Evolutionary conservation across 2,888 invertebrate species (phyloP).

Genomic region (Melieria omissa): DNA sequence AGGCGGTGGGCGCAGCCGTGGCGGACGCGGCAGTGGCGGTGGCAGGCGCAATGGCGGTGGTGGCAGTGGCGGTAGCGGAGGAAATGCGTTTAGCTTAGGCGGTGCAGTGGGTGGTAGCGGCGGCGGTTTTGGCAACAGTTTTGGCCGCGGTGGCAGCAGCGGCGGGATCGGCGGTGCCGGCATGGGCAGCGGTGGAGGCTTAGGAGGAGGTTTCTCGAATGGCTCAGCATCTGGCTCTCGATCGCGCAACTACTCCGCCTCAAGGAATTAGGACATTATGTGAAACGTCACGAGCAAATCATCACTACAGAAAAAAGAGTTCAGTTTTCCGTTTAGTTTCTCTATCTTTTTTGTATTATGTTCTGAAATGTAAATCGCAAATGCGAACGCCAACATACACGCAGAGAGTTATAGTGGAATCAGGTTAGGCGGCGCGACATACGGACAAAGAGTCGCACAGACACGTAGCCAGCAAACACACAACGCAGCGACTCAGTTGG

Average conservation of each 20-base stretch:
- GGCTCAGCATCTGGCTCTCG: constrained; percentile 35
- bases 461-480: no score
- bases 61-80: constrained; percentile 42
- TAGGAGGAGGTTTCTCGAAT: constrained; percentile 43
- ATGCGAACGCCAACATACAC: no score
- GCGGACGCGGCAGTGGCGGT: constrained; percentile 68
- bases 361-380: no score
- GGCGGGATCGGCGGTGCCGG: constrained; percentile 39
- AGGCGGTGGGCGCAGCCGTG: constrained; percentile 56
- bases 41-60: constrained; percentile 46
- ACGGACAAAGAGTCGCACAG: no score
- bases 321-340: no score
- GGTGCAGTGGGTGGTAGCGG: constrained; percentile 41
- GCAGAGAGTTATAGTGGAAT: no score
- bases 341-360: no score
- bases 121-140: constrained; percentile 40
- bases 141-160: constrained; percentile 38
- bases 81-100: constrained; percentile 34
- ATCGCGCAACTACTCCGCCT: constrained; percentile 48
- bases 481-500: no score
- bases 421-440: no score
- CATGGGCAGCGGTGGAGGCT: constrained; percentile 44
- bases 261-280: constrained; percentile 38
- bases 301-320: no score
- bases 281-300: no score